Evolutionary conservation across 1,140 invertebrate genomes (phyloP), one percentile per base, ranked within the genome.

Genomic region (Phocides pigmalion): DNA sequence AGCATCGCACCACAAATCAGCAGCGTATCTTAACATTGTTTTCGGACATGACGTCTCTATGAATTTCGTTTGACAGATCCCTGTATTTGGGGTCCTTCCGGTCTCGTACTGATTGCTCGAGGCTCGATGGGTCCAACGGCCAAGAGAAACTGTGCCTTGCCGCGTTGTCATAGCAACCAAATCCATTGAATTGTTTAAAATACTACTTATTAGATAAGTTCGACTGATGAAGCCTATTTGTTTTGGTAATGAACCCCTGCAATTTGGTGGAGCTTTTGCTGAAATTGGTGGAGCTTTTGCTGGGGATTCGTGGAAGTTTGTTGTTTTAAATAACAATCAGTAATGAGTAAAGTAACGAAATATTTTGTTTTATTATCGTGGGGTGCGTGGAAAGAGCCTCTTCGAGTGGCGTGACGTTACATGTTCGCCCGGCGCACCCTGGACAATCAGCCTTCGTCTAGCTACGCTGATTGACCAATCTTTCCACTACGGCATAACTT

Each of bases 51-150:
- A 62, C 66, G 54, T 54, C 53, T 41, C 64, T 47, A 63, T 63
- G 63, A 71, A 66, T 67, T 71, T 62, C 37, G 49, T 58, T 58
- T 58, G 54, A 58, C 54, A 46, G 54, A 64, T 46, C 56, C 41
- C 32, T 32, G 6, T 63, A 67, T 47, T 69, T 66, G 46, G 65
- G 70, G 42, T 61, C 58, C 46, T 74, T 78, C 71, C 76, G 70
- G 64, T 54, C 66, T 67, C 70, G 14, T 41, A 46, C 66, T 74
- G 71, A 76, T 74, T 76, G 71, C 50, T n/a, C n/a, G n/a, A n/a
- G 64, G 58, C 62, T 46, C 44, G 49, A 62, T 41, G 54, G 54
- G 39, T 16, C 4, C 17, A 15, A 28, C 25, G 62, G 28, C 11
- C 54, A 32, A 20, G 39, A n/a, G 14, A 46, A 58, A 58, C 35